These are phyloP conservation scores for Pica pica DNA, from an alignment of 2,113 vertebrate genomes.

Conservation along the genomic window DNA sequence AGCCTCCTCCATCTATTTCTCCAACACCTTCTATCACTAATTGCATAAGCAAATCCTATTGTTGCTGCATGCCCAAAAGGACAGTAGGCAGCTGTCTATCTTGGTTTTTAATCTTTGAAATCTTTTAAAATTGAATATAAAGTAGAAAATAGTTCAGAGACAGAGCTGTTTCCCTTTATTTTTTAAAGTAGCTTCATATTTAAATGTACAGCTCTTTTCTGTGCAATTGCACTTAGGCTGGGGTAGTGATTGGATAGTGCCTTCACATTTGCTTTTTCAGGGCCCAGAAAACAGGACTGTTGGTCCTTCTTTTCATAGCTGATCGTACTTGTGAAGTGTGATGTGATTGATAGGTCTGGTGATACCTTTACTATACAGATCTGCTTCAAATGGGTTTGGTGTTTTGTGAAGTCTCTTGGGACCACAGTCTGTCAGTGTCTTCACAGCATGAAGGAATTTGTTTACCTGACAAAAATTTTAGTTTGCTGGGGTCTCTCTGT, in stretches of 20 bases:
- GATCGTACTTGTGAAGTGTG: neutral
- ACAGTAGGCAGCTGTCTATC: neutral
- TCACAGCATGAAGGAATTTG: neutral
- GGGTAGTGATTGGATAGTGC: neutral
- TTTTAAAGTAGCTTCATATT: neutral
- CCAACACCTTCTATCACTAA: neutral
- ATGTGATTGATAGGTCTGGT: neutral
- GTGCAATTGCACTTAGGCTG: neutral
- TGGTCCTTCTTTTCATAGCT: neutral
- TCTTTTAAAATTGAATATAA: neutral
- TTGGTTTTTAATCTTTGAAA: neutral
- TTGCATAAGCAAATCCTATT: neutral
- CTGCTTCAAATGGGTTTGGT: neutral
- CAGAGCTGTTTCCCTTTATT: neutral
- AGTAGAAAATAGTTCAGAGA: neutral
- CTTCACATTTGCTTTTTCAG: neutral
- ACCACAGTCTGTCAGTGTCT: neutral
- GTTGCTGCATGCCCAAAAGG: neutral
- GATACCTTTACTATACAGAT: neutral
- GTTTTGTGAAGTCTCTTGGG: neutral
- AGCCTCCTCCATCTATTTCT: neutral
- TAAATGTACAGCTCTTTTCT: neutral
- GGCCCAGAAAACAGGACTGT: rapidly evolving
- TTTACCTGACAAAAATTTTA: neutral
- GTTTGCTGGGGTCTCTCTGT: neutral